Conservation (phyloP, 2,113 vertebrate genomes). For the Chaetops frenatus region DNA sequence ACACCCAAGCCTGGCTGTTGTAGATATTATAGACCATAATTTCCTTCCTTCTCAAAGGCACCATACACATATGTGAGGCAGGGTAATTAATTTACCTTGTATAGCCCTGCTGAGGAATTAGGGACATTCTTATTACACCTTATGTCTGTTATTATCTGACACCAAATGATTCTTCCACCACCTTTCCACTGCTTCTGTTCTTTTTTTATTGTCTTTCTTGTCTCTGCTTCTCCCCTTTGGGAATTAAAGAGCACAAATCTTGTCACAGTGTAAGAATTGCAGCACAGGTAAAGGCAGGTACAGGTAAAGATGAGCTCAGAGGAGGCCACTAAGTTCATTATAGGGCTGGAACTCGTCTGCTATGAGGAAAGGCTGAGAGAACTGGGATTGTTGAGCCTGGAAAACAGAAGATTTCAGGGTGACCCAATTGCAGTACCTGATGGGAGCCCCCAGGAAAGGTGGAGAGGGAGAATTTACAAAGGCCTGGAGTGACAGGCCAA, state of each 20-base stretch:
- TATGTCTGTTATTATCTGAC: constrained; percentile 48
- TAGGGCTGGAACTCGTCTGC: not conserved
- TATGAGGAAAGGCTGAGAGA: not conserved
- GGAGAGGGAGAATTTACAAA: not conserved
- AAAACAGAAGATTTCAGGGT: not conserved
- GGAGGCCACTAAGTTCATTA: not conserved
- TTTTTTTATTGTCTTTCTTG: not conserved
- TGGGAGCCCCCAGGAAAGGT: not conserved
- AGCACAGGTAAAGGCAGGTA: not conserved
- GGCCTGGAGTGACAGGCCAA: not conserved
- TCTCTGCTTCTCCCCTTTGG: not conserved
- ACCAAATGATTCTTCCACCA: not conserved
- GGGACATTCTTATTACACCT: not conserved
- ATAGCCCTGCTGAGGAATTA: not conserved
- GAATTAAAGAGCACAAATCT: not conserved
- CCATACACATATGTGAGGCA: not conserved
- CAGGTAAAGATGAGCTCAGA: not conserved
- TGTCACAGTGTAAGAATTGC: not conserved
- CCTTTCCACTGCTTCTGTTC: not conserved
- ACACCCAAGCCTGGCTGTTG: not conserved
- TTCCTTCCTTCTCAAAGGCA: not conserved
- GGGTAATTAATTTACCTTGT: not conserved
- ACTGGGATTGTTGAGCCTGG: not conserved
- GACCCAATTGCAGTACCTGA: not conserved
- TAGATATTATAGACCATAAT: not conserved